These are phyloP conservation scores for Galeopterus variegatus DNA, from an alignment of 2,113 vertebrate genomes.

Conservation along the genomic window DNA sequence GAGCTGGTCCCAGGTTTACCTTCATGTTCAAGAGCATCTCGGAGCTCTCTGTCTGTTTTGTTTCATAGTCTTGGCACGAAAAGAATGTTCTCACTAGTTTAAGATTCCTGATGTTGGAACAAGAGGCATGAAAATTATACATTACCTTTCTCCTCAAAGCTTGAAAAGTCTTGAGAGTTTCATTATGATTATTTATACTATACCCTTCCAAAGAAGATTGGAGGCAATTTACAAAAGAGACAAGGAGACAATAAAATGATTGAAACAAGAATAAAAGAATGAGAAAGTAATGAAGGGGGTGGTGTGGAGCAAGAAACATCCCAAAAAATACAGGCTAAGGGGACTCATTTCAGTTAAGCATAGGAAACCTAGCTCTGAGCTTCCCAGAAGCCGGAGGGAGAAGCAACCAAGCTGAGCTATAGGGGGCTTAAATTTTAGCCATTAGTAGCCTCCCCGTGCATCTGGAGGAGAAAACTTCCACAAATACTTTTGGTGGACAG, in stretches of 20 bases:
- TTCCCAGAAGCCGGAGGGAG: background rate
- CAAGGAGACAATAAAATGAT: background rate
- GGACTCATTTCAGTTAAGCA: background rate
- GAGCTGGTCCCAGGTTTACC: background rate
- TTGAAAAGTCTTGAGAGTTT: background rate
- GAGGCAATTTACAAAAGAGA: background rate
- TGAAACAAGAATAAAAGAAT: background rate
- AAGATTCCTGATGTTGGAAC: slow-evolving; percentile 11
- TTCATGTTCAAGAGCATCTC: background rate
- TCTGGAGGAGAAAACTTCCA: background rate
- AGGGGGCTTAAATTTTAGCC: background rate
- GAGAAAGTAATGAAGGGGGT: background rate
- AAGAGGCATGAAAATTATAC: slow-evolving; percentile 16
- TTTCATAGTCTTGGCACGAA: slow-evolving; percentile 44
- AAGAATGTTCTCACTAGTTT: background rate
- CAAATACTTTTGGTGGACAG: background rate
- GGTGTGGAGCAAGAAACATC: background rate
- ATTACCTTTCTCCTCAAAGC: slow-evolving; percentile 46
- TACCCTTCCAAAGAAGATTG: slow-evolving; percentile 37
- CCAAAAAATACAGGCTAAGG: background rate
- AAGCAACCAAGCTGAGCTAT: background rate
- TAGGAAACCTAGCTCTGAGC: background rate
- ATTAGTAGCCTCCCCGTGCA: fast-evolving
- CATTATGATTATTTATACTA: background rate
- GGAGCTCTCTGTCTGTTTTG: background rate